phyloP scores from a whole-genome alignment of 2,797 vertebrate genomes.

The Sebastes oblongus region DNA sequence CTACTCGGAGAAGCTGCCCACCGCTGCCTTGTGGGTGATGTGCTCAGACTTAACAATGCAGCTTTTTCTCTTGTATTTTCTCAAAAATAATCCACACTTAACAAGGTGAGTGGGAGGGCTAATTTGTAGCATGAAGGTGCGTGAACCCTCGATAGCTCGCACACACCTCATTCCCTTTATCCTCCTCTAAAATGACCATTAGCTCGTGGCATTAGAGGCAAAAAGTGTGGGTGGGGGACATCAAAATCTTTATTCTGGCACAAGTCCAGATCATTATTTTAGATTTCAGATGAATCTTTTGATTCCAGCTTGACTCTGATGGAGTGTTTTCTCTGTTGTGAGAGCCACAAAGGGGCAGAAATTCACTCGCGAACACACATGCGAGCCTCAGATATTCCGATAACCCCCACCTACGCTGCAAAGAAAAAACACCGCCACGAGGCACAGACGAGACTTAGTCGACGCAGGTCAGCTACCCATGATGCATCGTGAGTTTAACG shows the following conservation, averaged over 20 bases:
- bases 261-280: slow-evolving; percentile 50
- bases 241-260: not conserved
- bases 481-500: slow-evolving; percentile 52
- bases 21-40: slow-evolving; percentile 22
- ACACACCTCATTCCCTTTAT: not conserved
- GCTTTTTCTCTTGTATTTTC: not conserved
- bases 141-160: not conserved
- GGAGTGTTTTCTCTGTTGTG: slow-evolving; percentile 14
- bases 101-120: slow-evolving; percentile 31
- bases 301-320: slow-evolving; percentile 22
- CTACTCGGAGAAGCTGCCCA: slow-evolving; percentile 31
- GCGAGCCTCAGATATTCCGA: slow-evolving; percentile 6
- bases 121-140: slow-evolving; percentile 30
- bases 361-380: not conserved
- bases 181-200: slow-evolving; percentile 4
- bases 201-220: not conserved
- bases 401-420: slow-evolving; percentile 30
- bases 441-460: slow-evolving; percentile 43
- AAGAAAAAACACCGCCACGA: not conserved
- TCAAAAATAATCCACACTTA: slow-evolving; percentile 6
- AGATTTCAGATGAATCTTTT: slow-evolving; percentile 23
- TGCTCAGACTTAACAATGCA: slow-evolving; percentile 48
- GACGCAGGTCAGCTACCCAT: slow-evolving; percentile 52
- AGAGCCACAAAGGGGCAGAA: slow-evolving; percentile 8
- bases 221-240: not conserved